Conservation (phyloP, 2,888 invertebrate species). For the Xylota sylvarum region DNA sequence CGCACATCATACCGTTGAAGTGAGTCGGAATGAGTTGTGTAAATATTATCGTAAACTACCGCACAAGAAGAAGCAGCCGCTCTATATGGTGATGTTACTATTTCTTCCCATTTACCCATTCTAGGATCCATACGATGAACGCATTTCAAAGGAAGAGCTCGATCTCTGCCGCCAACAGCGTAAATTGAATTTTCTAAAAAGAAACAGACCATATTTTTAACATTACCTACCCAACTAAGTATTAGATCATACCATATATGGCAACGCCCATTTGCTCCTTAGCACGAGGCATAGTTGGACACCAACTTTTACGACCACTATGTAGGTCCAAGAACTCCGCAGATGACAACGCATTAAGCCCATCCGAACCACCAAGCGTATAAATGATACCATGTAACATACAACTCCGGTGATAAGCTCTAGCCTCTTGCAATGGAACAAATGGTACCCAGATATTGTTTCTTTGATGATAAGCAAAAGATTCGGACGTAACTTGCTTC, state of each 20-base stretch:
- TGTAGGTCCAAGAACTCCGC: slow-evolving; percentile 69
- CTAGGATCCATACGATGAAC: slow-evolving; percentile 70
- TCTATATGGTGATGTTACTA: slow-evolving; percentile 42
- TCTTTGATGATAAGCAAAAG: slow-evolving; percentile 61
- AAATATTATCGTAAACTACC: slow-evolving; percentile 65
- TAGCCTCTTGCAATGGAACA: slow-evolving; percentile 62
- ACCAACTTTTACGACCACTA: slow-evolving; percentile 30
- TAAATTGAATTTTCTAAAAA: slow-evolving; percentile 64
- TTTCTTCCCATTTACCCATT: slow-evolving; percentile 65
- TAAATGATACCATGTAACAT: slow-evolving; percentile 59
- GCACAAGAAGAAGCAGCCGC: slow-evolving; percentile 59
- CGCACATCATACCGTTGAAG: slow-evolving; percentile 74
- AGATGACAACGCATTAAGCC: slow-evolving; percentile 37
- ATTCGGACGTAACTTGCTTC: slow-evolving; percentile 10
- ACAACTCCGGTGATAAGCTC: slow-evolving; percentile 74
- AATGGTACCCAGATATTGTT: slow-evolving; percentile 70
- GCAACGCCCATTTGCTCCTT: slow-evolving; percentile 69
- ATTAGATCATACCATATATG: slow-evolving; percentile 24
- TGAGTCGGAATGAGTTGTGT: slow-evolving; percentile 65
- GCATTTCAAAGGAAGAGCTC: slow-evolving; percentile 39
- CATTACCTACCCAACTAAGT: neutral
- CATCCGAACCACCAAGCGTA: slow-evolving; percentile 66
- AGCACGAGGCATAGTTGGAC: slow-evolving; percentile 37
- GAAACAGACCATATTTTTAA: neutral
- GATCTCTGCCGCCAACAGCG: slow-evolving; percentile 66